Percentiles rank a stretch among this genome's conserved stretches.
These are phyloP conservation scores for Leptocoma aspasia DNA, from an alignment of 2,113 vertebrate species.

Conservation along the genomic window DNA sequence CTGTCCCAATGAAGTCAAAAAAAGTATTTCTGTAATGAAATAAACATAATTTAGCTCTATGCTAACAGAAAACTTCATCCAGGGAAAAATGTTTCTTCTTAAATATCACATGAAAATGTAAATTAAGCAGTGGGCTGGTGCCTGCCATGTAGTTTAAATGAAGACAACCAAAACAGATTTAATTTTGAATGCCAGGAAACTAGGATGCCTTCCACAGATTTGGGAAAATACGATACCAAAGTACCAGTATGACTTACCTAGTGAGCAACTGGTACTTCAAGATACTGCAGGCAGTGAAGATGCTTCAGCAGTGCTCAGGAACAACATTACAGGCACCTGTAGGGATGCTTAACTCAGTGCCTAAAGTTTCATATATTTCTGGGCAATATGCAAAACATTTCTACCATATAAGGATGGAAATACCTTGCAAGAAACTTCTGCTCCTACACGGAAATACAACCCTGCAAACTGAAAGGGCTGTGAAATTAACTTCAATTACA, in stretches of 20 bases:
- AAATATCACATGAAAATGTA: constrained; percentile 38
- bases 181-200: not conserved
- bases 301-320: not conserved
- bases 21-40: not conserved
- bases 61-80: not conserved
- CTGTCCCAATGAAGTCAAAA: not conserved
- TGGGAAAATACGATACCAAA: not conserved
- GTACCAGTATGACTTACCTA: not conserved
- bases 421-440: not conserved
- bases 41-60: not conserved
- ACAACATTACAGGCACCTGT: not conserved
- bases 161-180: not conserved
- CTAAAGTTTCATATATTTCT: not conserved
- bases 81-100: not conserved
- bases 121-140: constrained; percentile 30
- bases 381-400: not conserved
- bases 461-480: not conserved
- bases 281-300: not conserved
- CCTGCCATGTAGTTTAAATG: constrained; percentile 1
- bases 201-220: not conserved
- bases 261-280: not conserved
- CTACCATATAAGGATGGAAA: not conserved
- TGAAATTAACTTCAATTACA: not conserved
- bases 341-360: not conserved
- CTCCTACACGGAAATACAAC: not conserved